Conservation (phyloP, 2,797 vertebrate genomes). For the Sardinella longiceps region DNA sequence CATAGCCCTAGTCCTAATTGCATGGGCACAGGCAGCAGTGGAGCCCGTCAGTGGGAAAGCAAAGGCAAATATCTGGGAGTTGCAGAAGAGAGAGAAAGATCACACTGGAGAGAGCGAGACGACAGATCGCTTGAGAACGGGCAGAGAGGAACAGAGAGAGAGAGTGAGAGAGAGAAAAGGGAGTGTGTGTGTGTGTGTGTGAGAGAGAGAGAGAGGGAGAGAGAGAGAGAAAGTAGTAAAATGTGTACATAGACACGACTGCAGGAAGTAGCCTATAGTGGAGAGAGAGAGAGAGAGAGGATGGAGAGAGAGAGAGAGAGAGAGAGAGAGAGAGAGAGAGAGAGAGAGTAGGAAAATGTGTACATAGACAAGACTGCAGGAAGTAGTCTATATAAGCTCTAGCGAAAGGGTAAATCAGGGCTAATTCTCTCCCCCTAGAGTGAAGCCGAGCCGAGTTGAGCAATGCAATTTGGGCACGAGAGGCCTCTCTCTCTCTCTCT, state of each 20-base stretch:
- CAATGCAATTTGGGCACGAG: not conserved
- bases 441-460: not conserved
- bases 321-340: not conserved
- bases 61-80: not conserved
- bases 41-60: not conserved
- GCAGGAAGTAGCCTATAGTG: not conserved
- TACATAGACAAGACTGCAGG: not conserved
- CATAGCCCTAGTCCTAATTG: not conserved
- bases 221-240: not conserved
- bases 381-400: not conserved
- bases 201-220: not conserved
- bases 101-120: not conserved
- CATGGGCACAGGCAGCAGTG: too few species aligned
- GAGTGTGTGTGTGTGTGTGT: too few species aligned
- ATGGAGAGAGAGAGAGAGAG: not conserved
- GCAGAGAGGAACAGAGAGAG: not conserved
- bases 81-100: not conserved
- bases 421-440: not conserved
- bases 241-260: not conserved
- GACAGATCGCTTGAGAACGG: not conserved
- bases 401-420: constrained; percentile 12
- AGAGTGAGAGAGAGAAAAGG: not conserved
- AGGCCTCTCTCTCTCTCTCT: too few species aligned
- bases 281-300: not conserved
- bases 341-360: not conserved